These are phyloP conservation scores for Tamandua tetradactyla DNA, from an alignment of 2,797 vertebrate genomes.

Conservation along the genomic window DNA sequence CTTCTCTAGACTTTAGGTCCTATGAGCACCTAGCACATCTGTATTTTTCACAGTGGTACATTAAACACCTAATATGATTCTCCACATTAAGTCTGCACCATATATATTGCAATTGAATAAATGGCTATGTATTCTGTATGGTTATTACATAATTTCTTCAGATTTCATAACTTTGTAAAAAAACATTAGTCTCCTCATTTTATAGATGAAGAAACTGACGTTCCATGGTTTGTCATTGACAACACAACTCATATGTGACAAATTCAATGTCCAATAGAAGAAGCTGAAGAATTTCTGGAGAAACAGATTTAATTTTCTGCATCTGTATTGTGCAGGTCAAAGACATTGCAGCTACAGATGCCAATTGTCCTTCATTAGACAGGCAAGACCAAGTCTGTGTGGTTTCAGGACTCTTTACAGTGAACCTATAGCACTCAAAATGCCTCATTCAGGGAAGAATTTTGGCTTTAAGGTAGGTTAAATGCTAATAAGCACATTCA, in stretches of 20 bases:
- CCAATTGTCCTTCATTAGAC: slow-evolving; percentile 63
- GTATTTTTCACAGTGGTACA: neutral
- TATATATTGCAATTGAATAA: neutral
- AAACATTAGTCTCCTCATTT: neutral
- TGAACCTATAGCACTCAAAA: neutral
- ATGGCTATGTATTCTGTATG: neutral
- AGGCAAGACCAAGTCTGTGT: slow-evolving; percentile 52
- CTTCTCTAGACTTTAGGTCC: neutral
- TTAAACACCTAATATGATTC: neutral
- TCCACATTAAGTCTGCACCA: neutral
- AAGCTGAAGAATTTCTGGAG: no score
- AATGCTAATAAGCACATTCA: neutral
- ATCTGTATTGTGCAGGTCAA: neutral
- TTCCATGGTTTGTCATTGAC: neutral
- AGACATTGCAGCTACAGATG: slow-evolving; percentile 35
- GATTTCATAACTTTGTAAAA: neutral
- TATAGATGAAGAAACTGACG: neutral
- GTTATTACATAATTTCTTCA: neutral
- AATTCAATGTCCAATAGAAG: neutral
- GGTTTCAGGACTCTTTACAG: neutral
- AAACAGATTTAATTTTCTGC: neutral
- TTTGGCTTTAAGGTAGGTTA: neutral
- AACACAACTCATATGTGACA: neutral
- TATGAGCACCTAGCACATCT: accelerated
- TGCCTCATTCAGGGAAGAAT: neutral